Percentiles rank a stretch among this genome's conserved stretches.
phyloP scores from a whole-genome alignment of 2,888 invertebrate genomes.

The Crioceris asparagi region DNA sequence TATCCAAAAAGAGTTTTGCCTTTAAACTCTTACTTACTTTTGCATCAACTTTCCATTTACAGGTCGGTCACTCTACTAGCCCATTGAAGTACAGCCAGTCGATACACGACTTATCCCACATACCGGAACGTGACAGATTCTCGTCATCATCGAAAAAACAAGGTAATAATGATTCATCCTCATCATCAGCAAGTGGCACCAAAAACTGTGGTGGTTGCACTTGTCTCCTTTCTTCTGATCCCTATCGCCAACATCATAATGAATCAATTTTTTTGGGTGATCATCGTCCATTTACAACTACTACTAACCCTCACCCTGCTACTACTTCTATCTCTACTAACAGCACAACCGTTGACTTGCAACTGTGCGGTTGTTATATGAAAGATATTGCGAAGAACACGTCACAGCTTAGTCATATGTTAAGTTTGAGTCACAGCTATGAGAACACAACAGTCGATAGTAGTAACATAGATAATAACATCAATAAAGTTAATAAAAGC shows the following conservation, averaged over 20 bases:
- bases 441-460: constrained; percentile 10
- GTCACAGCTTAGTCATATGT: constrained; percentile 26
- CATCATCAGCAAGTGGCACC: too few relatives aligned
- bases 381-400: constrained; percentile 33
- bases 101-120: constrained; percentile 72
- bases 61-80: constrained; percentile 64
- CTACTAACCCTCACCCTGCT: constrained; percentile 22
- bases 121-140: constrained; percentile 43
- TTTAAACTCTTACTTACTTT: too few relatives aligned
- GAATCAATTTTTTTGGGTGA: too few relatives aligned
- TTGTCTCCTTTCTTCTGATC: neutral
- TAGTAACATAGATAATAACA: constrained; percentile 11
- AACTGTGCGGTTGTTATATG: constrained; percentile 37
- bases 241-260: neutral
- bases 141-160: constrained; percentile 23
- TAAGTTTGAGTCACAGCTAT: constrained; percentile 19
- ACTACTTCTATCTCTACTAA: constrained; percentile 25
- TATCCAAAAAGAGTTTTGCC: too few relatives aligned
- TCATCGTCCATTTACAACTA: too few relatives aligned
- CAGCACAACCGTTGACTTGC: too few relatives aligned
- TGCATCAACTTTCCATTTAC: constrained; percentile 22
- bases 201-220: constrained; percentile 12
- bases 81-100: constrained; percentile 77
- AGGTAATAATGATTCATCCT: constrained; percentile 23
- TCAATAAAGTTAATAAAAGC: constrained; percentile 20